Percentiles rank a stretch among this genome's conserved stretches.
phyloP scores from a whole-genome alignment of 1,140 invertebrate species.

The Drosophila nannoptera region DNA sequence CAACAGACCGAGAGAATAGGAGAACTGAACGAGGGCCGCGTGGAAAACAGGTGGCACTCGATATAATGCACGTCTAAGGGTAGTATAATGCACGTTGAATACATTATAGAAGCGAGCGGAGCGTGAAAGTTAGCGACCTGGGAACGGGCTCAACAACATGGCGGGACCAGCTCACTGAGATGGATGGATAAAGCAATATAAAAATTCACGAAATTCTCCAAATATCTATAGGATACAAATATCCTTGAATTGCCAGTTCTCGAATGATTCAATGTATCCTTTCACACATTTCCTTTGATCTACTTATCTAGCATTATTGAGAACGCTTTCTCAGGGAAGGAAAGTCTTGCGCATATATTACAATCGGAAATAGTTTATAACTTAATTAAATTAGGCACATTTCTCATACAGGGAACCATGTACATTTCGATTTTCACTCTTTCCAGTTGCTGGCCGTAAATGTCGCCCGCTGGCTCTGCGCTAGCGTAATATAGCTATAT shows the following conservation, averaged over 20 bases:
- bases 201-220: no score
- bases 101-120: background rate
- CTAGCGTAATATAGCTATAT: constrained; percentile 5
- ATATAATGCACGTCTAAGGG: background rate
- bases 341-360: no score
- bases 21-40: background rate
- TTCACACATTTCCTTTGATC: no score
- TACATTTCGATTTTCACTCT: constrained; percentile 7
- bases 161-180: no score
- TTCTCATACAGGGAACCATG: background rate
- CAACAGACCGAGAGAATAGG: constrained; percentile 25
- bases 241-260: no score
- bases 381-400: background rate
- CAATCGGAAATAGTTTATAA: no score
- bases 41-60: constrained; percentile 25
- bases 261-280: no score
- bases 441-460: constrained; percentile 27
- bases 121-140: background rate
- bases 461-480: constrained; percentile 18
- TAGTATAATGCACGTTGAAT: background rate
- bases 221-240: no score
- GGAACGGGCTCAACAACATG: no score
- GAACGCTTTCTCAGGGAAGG: no score
- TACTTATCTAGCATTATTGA: no score
- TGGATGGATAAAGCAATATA: no score